A percentile compares a stretch with the other conserved stretches of the same genome.
phyloP scores from a whole-genome alignment of 1,140 invertebrate species.

The Laodelphax striatellus region DNA sequence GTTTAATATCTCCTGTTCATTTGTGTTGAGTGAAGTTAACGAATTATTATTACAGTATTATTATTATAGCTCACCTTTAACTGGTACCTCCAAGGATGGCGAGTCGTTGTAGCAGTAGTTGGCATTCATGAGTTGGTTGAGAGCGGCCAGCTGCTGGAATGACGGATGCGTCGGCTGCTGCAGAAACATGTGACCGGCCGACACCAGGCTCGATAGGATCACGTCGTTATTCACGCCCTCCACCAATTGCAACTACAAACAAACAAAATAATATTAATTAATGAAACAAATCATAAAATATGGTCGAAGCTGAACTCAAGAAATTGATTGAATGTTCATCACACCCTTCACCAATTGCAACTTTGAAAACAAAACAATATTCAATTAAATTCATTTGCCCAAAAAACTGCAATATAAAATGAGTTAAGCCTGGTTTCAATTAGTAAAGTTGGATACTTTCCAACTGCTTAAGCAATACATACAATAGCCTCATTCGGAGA shows the following conservation, averaged over 20 bases:
- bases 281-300: neutral
- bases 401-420: too few relatives aligned
- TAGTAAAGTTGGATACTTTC: too few relatives aligned
- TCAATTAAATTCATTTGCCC: too few relatives aligned
- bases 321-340: too few relatives aligned
- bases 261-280: neutral
- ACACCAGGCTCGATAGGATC: conserved; percentile 69
- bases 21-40: too few relatives aligned
- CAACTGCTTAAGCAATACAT: too few relatives aligned
- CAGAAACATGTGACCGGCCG: conserved; percentile 79
- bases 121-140: conserved; percentile 61
- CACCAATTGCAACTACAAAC: conserved; percentile 63
- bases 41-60: too few relatives aligned
- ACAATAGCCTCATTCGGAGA: too few relatives aligned
- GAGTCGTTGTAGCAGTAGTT: conserved; percentile 51
- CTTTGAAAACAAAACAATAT: too few relatives aligned
- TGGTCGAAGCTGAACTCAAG: neutral
- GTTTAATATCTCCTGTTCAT: too few relatives aligned
- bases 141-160: conserved; percentile 61
- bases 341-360: too few relatives aligned
- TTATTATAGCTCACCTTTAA: conserved; percentile 36
- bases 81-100: conserved; percentile 48
- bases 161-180: conserved; percentile 90
- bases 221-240: conserved; percentile 90
- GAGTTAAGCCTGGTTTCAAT: too few relatives aligned